These are phyloP conservation scores for Bombus impatiens DNA, from an alignment of 1,140 invertebrate genomes.

Conservation along the genomic window DNA sequence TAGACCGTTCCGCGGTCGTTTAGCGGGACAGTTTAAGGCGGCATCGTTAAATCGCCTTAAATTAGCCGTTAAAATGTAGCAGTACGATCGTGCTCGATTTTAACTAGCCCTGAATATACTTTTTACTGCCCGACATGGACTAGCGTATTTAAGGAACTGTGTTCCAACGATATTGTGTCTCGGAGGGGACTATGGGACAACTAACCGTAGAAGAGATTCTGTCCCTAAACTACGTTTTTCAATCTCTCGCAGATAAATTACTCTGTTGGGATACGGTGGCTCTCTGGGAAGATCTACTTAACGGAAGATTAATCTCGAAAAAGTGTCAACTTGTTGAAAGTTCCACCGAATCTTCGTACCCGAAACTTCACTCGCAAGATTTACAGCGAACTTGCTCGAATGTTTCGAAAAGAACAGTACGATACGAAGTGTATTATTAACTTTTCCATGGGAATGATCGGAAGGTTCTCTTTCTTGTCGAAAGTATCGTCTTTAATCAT, in stretches of 20 bases:
- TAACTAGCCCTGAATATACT: neutral
- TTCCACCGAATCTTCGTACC: constrained; percentile 13
- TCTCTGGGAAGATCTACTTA: neutral
- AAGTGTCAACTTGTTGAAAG: constrained; percentile 2
- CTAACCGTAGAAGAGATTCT: neutral
- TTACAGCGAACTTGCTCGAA: neutral
- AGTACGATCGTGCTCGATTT: neutral
- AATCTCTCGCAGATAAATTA: neutral
- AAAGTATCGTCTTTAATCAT: neutral
- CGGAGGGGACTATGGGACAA: neutral
- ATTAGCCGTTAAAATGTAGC: constrained; percentile 27
- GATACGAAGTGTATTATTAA: neutral
- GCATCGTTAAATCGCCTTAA: constrained; percentile 28
- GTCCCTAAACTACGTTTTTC: neutral
- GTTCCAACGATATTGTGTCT: neutral
- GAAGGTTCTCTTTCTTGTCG: neutral
- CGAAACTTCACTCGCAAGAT: neutral
- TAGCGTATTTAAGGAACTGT: no score
- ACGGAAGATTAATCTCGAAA: constrained; percentile 35
- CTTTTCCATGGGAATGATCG: neutral
- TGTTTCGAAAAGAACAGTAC: neutral
- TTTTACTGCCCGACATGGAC: neutral
- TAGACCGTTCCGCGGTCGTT: constrained; percentile 11
- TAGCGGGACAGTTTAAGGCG: constrained; percentile 32
- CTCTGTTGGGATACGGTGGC: neutral